Evolutionary conservation across 2,797 vertebrate species (phyloP).

Genomic region (Myotis daubentonii): DNA sequence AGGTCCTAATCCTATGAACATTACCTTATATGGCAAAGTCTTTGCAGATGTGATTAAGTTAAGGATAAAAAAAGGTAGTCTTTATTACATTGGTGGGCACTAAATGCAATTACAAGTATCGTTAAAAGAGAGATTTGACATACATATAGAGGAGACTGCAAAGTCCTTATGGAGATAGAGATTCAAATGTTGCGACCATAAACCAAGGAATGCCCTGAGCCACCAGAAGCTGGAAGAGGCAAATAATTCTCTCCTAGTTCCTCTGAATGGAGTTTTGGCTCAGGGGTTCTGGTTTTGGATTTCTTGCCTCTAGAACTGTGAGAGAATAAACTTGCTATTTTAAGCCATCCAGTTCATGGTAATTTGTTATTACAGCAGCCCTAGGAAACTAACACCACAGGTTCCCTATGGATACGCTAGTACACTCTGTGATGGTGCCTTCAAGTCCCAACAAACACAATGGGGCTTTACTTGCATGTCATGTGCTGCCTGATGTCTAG

Average conservation of each 20-base stretch:
- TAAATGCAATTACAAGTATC: neutral
- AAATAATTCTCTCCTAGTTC: neutral
- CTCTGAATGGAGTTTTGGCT: neutral
- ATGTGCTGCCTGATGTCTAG: neutral
- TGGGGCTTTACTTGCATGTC: neutral
- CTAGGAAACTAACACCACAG: neutral
- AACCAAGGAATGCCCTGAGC: neutral
- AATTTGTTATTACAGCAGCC: conserved; percentile 13
- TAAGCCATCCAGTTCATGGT: neutral
- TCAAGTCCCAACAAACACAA: neutral
- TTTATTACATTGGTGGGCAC: neutral
- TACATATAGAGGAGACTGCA: neutral
- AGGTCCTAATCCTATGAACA: neutral
- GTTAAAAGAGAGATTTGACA: neutral
- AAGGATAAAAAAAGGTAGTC: neutral
- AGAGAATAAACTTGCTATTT: neutral
- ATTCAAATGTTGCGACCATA: neutral
- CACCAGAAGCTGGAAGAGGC: neutral
- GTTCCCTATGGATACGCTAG: neutral
- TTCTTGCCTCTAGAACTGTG: neutral
- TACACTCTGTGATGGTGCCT: neutral
- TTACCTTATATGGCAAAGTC: neutral
- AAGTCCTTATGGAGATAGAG: neutral
- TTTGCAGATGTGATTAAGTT: conserved; percentile 1
- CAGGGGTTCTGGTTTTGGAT: neutral